Conservation (phyloP, 2,113 vertebrate species). For the Puntigrus tetrazona region DNA sequence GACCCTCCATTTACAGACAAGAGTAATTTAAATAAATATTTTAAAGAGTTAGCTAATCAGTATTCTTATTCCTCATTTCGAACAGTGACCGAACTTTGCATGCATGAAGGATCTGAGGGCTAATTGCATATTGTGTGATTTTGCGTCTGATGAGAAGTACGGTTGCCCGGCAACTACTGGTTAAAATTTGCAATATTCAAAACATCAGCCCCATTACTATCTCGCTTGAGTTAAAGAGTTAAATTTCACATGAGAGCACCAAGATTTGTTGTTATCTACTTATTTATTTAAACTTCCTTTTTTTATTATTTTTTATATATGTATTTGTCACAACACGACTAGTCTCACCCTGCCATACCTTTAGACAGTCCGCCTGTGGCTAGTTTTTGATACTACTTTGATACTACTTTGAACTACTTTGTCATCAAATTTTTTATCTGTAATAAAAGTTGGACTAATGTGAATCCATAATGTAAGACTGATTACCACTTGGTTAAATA, state of each 20-base stretch:
- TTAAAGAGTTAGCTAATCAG: not conserved
- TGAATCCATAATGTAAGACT: not conserved
- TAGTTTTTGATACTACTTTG: too few relatives aligned
- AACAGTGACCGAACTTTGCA: not conserved
- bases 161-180: constrained; percentile 28
- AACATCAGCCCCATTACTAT: not conserved
- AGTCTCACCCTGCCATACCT: too few relatives aligned
- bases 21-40: not conserved
- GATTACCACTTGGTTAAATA: too few relatives aligned
- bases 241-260: not conserved
- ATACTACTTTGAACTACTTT: too few relatives aligned
- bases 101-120: not conserved
- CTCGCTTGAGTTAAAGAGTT: not conserved
- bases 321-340: too few relatives aligned
- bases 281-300: too few relatives aligned
- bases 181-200: not conserved
- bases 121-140: constrained; percentile 18
- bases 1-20: not conserved
- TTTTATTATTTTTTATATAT: too few relatives aligned
- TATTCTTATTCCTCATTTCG: not conserved
- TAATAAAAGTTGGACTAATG: not conserved
- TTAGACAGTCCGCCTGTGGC: too few relatives aligned
- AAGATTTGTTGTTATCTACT: not conserved
- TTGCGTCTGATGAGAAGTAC: constrained; percentile 2
- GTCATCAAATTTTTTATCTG: not conserved